A percentile compares a stretch with the other conserved stretches of the same genome.
Conservation (phyloP, 92 coral and sea anemone genomes). For the Paragorgia papillata region DNA sequence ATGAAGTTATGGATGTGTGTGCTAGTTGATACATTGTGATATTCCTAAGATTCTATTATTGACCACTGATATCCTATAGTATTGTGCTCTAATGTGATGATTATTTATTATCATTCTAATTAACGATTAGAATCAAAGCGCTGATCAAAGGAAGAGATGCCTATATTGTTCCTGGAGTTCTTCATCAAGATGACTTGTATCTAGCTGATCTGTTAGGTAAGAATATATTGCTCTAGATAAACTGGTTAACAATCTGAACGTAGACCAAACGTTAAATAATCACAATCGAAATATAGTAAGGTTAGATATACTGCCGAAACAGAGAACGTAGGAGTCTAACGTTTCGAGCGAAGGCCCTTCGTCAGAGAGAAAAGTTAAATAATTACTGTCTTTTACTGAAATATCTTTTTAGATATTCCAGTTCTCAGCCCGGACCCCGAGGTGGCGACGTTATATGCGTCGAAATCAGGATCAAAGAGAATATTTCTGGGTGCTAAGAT, state of each 20-base stretch:
- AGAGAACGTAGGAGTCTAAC: no score
- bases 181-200: conserved; percentile 86
- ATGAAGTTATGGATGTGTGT: not conserved
- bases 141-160: conserved; percentile 94
- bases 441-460: conserved; percentile 84
- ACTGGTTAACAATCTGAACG: no score
- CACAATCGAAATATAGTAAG: no score
- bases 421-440: conserved; percentile 93
- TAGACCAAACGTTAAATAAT: no score
- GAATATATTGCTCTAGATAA: conserved; percentile 1
- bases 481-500: conserved; percentile 84
- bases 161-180: conserved; percentile 89
- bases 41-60: not conserved
- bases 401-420: conserved; percentile 70
- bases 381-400: not conserved
- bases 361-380: no score
- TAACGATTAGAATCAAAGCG: conserved; percentile 67
- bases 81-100: no score
- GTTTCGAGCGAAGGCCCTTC: no score
- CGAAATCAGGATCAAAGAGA: conserved; percentile 96
- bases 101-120: not conserved
- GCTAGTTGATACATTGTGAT: not conserved
- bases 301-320: no score
- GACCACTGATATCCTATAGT: no score
- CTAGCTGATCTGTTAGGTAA: conserved; percentile 91